These are phyloP conservation scores for Rhinophrynus dorsalis DNA, from an alignment of 2,797 vertebrate species.

Conservation along the genomic window DNA sequence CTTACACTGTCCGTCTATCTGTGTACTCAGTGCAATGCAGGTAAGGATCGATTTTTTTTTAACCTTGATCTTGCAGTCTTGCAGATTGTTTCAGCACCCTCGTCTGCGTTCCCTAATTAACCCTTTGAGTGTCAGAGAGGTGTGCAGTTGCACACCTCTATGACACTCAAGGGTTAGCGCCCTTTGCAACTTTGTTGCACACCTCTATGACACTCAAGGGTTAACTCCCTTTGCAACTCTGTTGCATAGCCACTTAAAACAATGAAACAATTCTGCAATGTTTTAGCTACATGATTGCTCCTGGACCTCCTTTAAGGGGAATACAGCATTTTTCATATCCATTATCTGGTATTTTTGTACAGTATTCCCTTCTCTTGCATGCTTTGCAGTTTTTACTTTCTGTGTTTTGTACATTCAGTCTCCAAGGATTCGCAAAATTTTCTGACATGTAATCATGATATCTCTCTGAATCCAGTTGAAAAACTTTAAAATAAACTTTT, in stretches of 20 bases:
- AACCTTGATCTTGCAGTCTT: background rate
- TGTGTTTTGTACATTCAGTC: conserved; percentile 1
- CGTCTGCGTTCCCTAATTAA: too few relatives aligned
- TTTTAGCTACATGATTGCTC: background rate
- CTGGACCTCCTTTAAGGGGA: conserved; percentile 55
- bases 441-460: conserved; percentile 1
- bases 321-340: conserved; percentile 1
- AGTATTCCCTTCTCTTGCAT: background rate
- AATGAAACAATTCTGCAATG: background rate
- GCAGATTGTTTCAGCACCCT: too few relatives aligned
- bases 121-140: too few relatives aligned
- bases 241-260: too few relatives aligned
- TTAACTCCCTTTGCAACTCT: too few relatives aligned
- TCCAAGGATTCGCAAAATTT: background rate
- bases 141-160: too few relatives aligned
- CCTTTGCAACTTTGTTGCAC: too few relatives aligned
- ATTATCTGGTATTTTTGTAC: conserved; percentile 19
- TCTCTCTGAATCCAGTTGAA: conserved; percentile 23
- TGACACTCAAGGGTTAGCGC: too few relatives aligned
- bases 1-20: conserved; percentile 54
- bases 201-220: too few relatives aligned
- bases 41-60: conserved; percentile 55
- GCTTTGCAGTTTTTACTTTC: background rate
- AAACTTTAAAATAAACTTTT: conserved; percentile 32
- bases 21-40: conserved; percentile 64